Evolutionary conservation across 2,797 vertebrate species (phyloP), one percentile per base, ranked within the genome.

Genomic region (Gallinago stenura): DNA sequence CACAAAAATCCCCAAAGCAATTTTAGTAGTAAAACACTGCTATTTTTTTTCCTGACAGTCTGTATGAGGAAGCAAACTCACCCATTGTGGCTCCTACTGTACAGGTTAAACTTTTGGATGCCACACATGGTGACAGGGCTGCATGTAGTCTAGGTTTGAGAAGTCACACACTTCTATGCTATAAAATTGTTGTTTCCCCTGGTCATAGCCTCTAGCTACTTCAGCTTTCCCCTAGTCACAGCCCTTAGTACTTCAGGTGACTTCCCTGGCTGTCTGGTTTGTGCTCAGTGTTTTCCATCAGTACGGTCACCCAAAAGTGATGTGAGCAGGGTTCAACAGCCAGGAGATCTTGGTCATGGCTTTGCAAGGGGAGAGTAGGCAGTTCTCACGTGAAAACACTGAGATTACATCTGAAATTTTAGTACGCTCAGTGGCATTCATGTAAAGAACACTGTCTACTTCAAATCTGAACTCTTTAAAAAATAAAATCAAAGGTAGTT

Each of bases 1-100:
- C 90, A 93, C 89, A 83, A 87, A 83, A 86, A 60, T 79, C 61
- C 61, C 39, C 54, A 69, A 86, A 96, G 83, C 80, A 92, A 75
- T 87, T 87, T 93, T 33, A 77, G 68, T 31, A 86, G 76, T 77
- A 95, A 93, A 96, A 78, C 20, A 81, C 54, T 61, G 24, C 31
- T 51, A 3, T 60, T 64, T 76, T 75, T 61, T 86, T 87, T 39
- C 6, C 57, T 89, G 50, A 39, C 53, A 75, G 46, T 43, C 50
- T 65, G 2, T 39, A 71, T 51, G 48, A 91, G 46, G 54, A 93
- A 94, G 18, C 6, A 86, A 88, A 86, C 28, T 83, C 39, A 41
- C 17, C 31, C 13, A 1, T 46, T 65, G 50, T 22, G 41, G 26
- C 14, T 78, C 6, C 43, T 79, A 6, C 17, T 57, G 20, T 17